Percentiles rank a stretch among this genome's conserved stretches.
These are phyloP conservation scores for Orientallactaga bullata DNA, from an alignment of 2,113 vertebrate species.

Conservation along the genomic window DNA sequence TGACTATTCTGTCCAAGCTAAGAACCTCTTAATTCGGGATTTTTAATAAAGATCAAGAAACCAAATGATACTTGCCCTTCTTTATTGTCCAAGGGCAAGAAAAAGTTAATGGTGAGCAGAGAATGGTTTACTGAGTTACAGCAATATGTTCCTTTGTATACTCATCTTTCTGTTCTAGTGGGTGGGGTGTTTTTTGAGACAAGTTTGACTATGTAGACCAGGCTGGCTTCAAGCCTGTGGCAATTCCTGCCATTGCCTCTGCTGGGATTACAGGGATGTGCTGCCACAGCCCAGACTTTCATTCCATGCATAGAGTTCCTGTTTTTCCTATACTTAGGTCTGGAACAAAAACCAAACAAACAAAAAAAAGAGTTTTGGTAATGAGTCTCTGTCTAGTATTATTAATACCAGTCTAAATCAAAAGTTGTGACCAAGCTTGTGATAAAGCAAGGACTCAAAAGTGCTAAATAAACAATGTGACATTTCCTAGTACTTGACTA, in stretches of 20 bases:
- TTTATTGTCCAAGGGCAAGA: conserved; percentile 20
- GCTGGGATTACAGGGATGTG: neutral
- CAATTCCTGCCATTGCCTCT: neutral
- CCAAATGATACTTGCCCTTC: conserved; percentile 1
- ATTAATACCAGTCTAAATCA: neutral
- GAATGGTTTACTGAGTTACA: neutral
- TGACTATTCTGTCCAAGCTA: conserved; percentile 7
- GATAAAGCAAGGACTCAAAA: conserved; percentile 11
- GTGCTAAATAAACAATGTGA: neutral
- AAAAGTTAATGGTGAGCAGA: neutral
- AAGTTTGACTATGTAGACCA: neutral
- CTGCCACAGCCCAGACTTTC: neutral
- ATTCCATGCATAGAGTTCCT: neutral
- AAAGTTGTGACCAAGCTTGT: conserved; percentile 14
- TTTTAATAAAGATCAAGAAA: conserved; percentile 56
- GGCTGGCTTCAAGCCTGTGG: neutral
- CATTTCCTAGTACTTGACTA: neutral
- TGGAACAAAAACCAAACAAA: too few species aligned
- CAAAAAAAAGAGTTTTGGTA: neutral
- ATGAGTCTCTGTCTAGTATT: neutral
- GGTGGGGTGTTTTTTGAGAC: too few species aligned
- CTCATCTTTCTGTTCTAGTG: neutral
- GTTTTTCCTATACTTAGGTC: neutral
- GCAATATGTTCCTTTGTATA: neutral
- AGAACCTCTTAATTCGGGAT: neutral